Conservation (phyloP, 2,797 vertebrate genomes). For the Microchirus variegatus region DNA sequence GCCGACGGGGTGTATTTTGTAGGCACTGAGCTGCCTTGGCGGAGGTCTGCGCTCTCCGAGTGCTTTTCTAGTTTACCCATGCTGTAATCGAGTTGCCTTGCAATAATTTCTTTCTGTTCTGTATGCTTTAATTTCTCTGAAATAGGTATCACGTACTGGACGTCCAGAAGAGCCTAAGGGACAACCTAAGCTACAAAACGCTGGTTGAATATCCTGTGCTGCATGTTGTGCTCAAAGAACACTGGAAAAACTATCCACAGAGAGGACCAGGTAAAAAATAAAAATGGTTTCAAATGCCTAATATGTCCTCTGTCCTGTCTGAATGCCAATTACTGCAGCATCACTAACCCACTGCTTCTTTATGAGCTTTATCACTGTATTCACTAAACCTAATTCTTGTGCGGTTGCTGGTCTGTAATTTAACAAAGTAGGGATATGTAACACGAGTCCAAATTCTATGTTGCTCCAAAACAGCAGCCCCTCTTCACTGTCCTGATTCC, state of each 20-base stretch:
- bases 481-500: constrained; percentile 47
- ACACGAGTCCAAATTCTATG: constrained; percentile 22
- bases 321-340: not conserved
- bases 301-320: not conserved
- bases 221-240: constrained; percentile 84
- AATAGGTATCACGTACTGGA: constrained; percentile 90
- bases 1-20: too few species aligned
- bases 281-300: not conserved
- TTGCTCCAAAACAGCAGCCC: constrained; percentile 23
- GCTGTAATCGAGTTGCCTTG: constrained; percentile 2
- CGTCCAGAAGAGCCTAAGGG: constrained; percentile 83
- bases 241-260: constrained; percentile 80
- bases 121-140: constrained; percentile 21
- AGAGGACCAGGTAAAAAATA: constrained; percentile 78
- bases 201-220: constrained; percentile 93
- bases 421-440: constrained; percentile 18
- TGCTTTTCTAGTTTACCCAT: too few species aligned
- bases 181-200: constrained; percentile 90
- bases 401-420: constrained; percentile 8
- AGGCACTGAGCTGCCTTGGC: too few species aligned
- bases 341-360: constrained; percentile 10
- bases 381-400: not conserved
- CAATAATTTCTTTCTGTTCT: constrained; percentile 18
- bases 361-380: not conserved
- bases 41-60: too few species aligned